A percentile compares a stretch with the other conserved stretches of the same genome.
Evolutionary conservation across 2,888 invertebrate genomes (phyloP).

Genomic region (Anthophora plumipes): DNA sequence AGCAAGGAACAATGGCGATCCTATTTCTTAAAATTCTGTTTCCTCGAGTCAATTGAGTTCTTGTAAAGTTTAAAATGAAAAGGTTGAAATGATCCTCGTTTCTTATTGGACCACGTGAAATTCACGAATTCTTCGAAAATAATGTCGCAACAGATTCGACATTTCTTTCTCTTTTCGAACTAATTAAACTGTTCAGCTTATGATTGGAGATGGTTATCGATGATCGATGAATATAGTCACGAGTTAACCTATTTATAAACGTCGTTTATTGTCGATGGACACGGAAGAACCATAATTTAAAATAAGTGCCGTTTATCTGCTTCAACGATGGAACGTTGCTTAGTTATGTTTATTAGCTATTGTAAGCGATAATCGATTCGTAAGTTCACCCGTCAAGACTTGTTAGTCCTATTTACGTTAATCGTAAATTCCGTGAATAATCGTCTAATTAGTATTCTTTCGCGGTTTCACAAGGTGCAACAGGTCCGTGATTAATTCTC

Average conservation of each 20-base stretch:
- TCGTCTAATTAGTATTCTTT: conserved; percentile 43
- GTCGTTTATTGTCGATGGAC: conserved; percentile 32
- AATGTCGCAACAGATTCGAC: no score
- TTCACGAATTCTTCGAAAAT: no score
- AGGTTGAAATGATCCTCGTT: neutral
- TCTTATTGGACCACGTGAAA: neutral
- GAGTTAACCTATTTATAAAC: conserved; percentile 50
- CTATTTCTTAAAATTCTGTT: conserved; percentile 2
- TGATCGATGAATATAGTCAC: conserved; percentile 34
- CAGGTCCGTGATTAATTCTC: conserved; percentile 26
- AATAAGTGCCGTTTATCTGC: conserved; percentile 42
- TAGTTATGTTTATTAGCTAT: conserved; percentile 38
- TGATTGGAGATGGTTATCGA: conserved; percentile 5
- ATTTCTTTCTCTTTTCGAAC: neutral
- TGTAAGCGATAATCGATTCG: conserved; percentile 35
- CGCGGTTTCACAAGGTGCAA: conserved; percentile 38
- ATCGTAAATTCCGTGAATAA: conserved; percentile 40
- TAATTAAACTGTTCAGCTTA: conserved; percentile 17
- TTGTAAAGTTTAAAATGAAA: neutral
- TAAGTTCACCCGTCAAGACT: conserved; percentile 26
- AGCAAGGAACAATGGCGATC: neutral
- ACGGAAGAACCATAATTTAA: conserved; percentile 48
- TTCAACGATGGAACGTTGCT: conserved; percentile 41
- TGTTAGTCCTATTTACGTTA: conserved; percentile 49
- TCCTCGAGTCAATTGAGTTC: neutral